These are phyloP conservation scores for Clarias magur DNA, from an alignment of 2,113 vertebrate genomes.

Conservation along the genomic window DNA sequence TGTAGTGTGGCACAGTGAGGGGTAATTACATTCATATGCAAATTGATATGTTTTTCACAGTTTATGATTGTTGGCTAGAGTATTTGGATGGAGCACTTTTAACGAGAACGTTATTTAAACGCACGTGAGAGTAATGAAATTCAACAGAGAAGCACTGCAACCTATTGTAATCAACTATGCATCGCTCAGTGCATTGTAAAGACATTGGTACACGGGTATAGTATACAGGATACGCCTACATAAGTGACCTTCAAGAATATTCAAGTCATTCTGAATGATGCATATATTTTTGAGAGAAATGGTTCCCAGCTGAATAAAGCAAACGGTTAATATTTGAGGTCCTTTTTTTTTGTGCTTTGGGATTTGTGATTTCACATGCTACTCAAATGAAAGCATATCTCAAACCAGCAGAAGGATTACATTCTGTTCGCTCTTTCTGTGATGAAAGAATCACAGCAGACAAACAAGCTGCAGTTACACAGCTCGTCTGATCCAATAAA, in stretches of 20 bases:
- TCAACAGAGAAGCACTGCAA: background rate
- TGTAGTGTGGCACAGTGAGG: background rate
- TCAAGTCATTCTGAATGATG: background rate
- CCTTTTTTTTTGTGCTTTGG: slow-evolving; percentile 12
- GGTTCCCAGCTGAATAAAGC: slow-evolving; percentile 1
- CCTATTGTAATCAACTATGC: background rate
- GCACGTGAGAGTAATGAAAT: background rate
- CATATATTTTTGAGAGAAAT: background rate
- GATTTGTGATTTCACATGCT: slow-evolving; percentile 10
- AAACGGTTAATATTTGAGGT: slow-evolving; percentile 22
- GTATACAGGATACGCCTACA: background rate
- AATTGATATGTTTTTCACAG: slow-evolving; percentile 19
- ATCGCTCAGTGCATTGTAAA: background rate
- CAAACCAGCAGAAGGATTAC: slow-evolving; percentile 42
- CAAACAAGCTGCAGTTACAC: slow-evolving; percentile 35
- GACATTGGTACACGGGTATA: background rate
- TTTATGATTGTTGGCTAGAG: slow-evolving; percentile 16
- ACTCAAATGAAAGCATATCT: slow-evolving; percentile 19
- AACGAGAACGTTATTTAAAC: background rate
- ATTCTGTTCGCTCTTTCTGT: slow-evolving; percentile 40
- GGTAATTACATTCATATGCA: slow-evolving; percentile 26
- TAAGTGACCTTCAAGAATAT: too few relatives aligned
- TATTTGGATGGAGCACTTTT: slow-evolving; percentile 3
- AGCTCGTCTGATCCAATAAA: slow-evolving; percentile 46
- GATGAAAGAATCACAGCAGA: slow-evolving; percentile 33